Evolutionary conservation across 2,888 invertebrate species (phyloP).

Genomic region (Melangyna quadrimaculata): DNA sequence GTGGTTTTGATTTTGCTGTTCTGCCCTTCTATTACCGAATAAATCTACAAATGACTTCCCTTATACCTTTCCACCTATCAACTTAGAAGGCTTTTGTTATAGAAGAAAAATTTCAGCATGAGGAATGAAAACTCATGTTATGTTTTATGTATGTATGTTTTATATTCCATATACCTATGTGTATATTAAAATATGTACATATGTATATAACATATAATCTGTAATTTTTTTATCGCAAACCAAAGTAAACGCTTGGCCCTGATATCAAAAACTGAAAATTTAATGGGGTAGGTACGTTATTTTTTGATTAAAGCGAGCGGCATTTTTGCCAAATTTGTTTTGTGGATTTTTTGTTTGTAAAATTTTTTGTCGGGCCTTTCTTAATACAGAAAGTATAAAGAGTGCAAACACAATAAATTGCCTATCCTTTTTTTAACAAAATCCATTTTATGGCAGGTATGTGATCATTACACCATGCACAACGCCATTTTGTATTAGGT

Average conservation of each 20-base stretch:
- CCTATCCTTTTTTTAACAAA: not conserved
- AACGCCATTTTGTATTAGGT: conserved; percentile 59
- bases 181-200: not conserved
- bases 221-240: not conserved
- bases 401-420: not conserved
- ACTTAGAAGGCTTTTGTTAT: conserved; percentile 33
- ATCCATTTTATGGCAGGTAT: not conserved
- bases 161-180: not conserved
- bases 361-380: not conserved
- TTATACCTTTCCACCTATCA: not conserved
- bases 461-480: not conserved
- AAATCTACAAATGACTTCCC: not conserved
- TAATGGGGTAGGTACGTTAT: conserved; percentile 68
- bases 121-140: conserved; percentile 30
- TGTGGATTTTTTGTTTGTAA: not conserved
- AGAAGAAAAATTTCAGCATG: conserved; percentile 31
- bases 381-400: not conserved
- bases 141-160: not conserved
- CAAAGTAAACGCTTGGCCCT: conserved; percentile 41
- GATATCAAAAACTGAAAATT: conserved; percentile 68
- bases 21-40: conserved; percentile 20
- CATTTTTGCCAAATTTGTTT: conserved; percentile 41
- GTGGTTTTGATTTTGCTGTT: not conserved
- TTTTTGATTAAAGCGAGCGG: not conserved
- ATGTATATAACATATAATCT: not conserved